Percentiles rank a stretch among this genome's conserved stretches.
Conservation (phyloP, 2,113 vertebrate species). For the Pelecanus crispus region DNA sequence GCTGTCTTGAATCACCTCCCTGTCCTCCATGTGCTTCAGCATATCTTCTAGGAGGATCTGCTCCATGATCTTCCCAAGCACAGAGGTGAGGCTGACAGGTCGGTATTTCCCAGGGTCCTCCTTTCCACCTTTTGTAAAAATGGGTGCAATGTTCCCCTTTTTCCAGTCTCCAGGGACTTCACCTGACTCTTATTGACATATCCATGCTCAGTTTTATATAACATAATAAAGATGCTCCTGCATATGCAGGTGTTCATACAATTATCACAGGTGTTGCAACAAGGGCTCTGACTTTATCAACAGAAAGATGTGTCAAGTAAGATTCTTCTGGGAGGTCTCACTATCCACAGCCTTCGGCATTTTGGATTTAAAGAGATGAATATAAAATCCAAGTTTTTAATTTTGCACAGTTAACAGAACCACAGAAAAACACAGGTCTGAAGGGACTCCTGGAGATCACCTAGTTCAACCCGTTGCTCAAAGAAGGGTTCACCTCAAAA, state of each 20-base stretch:
- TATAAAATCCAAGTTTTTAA: background rate
- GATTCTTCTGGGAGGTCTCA: background rate
- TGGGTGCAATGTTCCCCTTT: too few species aligned
- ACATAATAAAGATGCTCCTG: background rate
- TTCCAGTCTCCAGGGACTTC: too few species aligned
- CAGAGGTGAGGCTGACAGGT: too few species aligned
- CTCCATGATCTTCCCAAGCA: too few species aligned
- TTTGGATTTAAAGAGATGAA: background rate
- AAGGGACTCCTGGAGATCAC: background rate
- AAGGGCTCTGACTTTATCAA: background rate
- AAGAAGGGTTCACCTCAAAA: background rate
- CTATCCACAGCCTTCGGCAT: background rate
- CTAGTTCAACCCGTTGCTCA: background rate
- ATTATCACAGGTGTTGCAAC: background rate
- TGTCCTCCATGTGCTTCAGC: too few species aligned
- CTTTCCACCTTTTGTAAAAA: too few species aligned
- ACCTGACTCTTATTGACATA: background rate
- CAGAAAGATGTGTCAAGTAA: background rate
- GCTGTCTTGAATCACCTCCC: too few species aligned
- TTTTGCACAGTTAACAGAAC: background rate
- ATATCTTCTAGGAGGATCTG: too few species aligned
- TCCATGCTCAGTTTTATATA: rapidly evolving
- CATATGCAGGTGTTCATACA: background rate
- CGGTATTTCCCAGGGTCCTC: too few species aligned
- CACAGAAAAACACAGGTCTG: background rate